Base-by-base conservation (phyloP, 2,113 vertebrate genomes). In the Dicerorhinus sumatrensis region DNA sequence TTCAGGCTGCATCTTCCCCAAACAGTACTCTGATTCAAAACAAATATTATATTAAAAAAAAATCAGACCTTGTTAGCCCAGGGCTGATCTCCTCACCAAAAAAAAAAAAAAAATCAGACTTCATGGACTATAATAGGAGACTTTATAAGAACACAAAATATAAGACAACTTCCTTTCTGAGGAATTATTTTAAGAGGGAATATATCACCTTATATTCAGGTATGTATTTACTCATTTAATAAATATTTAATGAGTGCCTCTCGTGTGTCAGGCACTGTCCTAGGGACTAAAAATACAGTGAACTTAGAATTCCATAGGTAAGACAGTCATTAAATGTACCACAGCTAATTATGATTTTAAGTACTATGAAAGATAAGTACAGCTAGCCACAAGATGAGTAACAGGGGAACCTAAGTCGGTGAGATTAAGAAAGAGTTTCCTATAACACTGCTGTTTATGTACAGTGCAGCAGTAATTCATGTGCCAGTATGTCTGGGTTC, bases 191-290 rank as follows among this genome's bases (percentile, higher is more conserved):
- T 89, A 48, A 92, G 18, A 88, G 48, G 18, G 65, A 92, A 88
- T 82, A 56, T 7, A 36, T 80, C 36, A 58, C 31, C 13, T 96
- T 67, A 81, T 58, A 56, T 72, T 94, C 65, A 51, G 65, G 7
- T 42, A 60, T 73, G 33, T 90, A 89, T 76, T 82, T 76, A 75
- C 84, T 89, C 27, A 90, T 29, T 92, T 83, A 70, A 92, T 31
- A 83, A 60, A 73, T 77, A 88, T 67, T 76, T 60, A 88, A 86
- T 33, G 10, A 65, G 72, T 13, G 46, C 46, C 20, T 18, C 42
- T 42, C 56, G 14, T 79, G 58, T 39, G 39, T 33, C 39, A 70
- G 42, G 33, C 14, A 81, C 18, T 75, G 48, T 67, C 31, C 25
- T 42, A 86, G 48, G 36, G 48, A 80, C 7, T 48, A 51, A 25